Evolutionary conservation across 2,888 invertebrate genomes (phyloP).

Genomic region (Stenoptilia bipunctidactyla): DNA sequence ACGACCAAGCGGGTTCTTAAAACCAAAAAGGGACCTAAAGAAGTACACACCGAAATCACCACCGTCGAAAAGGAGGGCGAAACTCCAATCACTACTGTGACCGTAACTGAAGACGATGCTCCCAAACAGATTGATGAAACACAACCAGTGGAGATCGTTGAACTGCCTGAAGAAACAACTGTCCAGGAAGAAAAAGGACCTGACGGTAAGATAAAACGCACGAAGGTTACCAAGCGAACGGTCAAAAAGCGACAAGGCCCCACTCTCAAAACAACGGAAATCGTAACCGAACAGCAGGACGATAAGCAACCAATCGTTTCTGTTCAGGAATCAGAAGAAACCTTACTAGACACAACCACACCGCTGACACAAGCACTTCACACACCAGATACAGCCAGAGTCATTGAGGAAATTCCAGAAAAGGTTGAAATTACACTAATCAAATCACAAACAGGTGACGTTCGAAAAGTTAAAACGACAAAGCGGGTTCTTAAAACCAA

Average conservation of each 20-base stretch:
- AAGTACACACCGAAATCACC: slow-evolving; percentile 20
- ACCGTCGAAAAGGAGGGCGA: slow-evolving; percentile 23
- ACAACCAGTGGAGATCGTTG: slow-evolving; percentile 21
- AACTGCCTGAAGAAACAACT: slow-evolving; percentile 16
- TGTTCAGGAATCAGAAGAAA: slow-evolving; percentile 34
- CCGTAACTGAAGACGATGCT: slow-evolving; percentile 13
- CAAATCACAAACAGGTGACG: slow-evolving; percentile 32
- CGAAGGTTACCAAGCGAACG: slow-evolving; percentile 23
- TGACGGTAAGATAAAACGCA: slow-evolving; percentile 14
- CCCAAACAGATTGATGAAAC: slow-evolving; percentile 2
- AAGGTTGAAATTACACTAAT: slow-evolving; percentile 41
- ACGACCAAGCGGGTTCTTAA: slow-evolving; percentile 22
- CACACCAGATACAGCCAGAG: slow-evolving; percentile 20
- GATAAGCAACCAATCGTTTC: slow-evolving; percentile 44
- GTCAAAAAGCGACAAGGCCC: slow-evolving; percentile 39
- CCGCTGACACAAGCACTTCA: slow-evolving; percentile 19
- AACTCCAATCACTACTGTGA: slow-evolving; percentile 24
- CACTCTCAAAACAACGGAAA: slow-evolving; percentile 26
- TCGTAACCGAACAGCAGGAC: slow-evolving; percentile 43
- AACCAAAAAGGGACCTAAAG: slow-evolving; percentile 22
- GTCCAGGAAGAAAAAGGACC: slow-evolving; percentile 14
- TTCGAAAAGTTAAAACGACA: slow-evolving; percentile 36
- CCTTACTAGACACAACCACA: too few relatives aligned
- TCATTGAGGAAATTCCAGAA: slow-evolving; percentile 29
- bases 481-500: slow-evolving; percentile 49